phyloP scores from a whole-genome alignment of 2,888 invertebrate species.

The Pammene fasciana region DNA sequence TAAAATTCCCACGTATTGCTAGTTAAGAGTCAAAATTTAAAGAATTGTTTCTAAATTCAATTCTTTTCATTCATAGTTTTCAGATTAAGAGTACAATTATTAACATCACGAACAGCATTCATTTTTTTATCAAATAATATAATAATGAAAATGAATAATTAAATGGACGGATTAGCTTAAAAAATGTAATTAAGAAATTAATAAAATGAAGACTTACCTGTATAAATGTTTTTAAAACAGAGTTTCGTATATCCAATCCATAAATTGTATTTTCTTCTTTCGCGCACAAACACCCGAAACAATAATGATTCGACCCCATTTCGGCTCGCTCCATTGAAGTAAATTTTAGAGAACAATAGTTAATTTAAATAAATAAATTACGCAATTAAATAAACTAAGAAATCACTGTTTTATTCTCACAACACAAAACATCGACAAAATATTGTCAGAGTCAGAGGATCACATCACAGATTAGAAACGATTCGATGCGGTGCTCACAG shows the following conservation, averaged over 20 bases:
- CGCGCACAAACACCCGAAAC: constrained; percentile 60
- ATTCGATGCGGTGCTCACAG: not conserved
- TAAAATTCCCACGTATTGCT: not conserved
- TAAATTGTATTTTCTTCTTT: constrained; percentile 52
- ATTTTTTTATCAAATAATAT: not conserved
- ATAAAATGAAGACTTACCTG: constrained; percentile 54
- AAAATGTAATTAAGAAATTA: constrained; percentile 1
- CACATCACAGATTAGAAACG: constrained; percentile 15
- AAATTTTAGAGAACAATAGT: constrained; percentile 25
- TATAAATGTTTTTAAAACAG: constrained; percentile 58
- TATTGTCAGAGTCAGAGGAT: not conserved
- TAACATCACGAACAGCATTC: not conserved
- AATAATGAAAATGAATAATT: not conserved
- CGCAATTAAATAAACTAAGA: constrained; percentile 6
- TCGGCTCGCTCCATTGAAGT: constrained; percentile 2
- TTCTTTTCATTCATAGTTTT: not conserved
- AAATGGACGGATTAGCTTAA: not conserved
- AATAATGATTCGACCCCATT: constrained; percentile 46
- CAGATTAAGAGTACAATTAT: not conserved
- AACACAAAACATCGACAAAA: constrained; percentile 35
- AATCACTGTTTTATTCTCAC: constrained; percentile 19
- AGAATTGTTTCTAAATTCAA: not conserved
- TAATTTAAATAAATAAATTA: constrained; percentile 19
- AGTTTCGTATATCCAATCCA: constrained; percentile 53
- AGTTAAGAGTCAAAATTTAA: not conserved